Evolutionary conservation across 2,888 invertebrate genomes (phyloP), one percentile per base, ranked within the genome.

Genomic region (Notodonta ziczac): DNA sequence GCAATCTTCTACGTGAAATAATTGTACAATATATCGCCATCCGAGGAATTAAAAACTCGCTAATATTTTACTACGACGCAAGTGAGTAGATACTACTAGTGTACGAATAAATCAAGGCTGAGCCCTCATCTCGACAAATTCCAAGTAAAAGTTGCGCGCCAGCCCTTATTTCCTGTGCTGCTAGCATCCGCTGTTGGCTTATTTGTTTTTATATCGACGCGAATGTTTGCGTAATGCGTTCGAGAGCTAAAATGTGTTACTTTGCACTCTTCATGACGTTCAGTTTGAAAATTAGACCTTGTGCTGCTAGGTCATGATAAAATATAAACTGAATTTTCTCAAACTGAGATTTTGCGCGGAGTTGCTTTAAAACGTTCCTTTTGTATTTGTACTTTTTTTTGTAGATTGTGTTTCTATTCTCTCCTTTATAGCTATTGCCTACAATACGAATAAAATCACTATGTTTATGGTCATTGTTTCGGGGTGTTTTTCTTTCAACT

Each of bases 101-200:
- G 35, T 35, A 35, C 7, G 35, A 6, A 35, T 35, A 35, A 7
- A 7, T 35, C 24, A 24, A 24, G 24, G 24, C 24, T 24, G 24
- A 24, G 24, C 24, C 24, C 24, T 46, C n/a, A n/a, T 13, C 46
- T 7, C 10, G 13, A 13, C 10, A 53, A 35, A 13, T 35, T 5
- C 13, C 7, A n/a, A 13, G 16, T 32, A 32, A 4, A 54, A 54
- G 13, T 0, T 16, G 32, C 0, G 62, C 70, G 76, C 24, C 83
- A 88, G 58, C 88, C 89, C 87, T 88, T 72, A 74, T 73, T 83
- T 86, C 85, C 85, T 80, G 71, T 62, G 65, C 77, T 80, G 68
- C 72, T 83, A 80, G 80, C 85, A 87, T 88, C 88, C 88, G 87
- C 70, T 70, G 69, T 67, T 72, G 73, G 79, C 84, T 84, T 82